These are phyloP conservation scores for Sylvia atricapilla DNA, from an alignment of 2,113 vertebrate species.

Conservation along the genomic window DNA sequence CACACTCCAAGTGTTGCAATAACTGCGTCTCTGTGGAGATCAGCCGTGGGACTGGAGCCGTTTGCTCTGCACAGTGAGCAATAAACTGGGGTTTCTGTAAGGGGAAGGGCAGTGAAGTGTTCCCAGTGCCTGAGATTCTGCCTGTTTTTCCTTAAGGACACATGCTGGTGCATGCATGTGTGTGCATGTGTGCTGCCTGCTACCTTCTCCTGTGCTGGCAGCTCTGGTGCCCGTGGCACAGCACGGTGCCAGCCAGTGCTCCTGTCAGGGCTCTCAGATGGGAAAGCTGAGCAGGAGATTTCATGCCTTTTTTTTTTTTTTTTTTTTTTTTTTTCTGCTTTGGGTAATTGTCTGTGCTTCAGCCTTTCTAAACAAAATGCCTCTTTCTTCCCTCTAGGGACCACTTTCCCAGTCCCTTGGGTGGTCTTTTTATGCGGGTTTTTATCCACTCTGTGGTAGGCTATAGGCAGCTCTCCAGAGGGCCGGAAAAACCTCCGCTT, in stretches of 20 bases:
- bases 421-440: constrained; percentile 56
- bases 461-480: constrained; percentile 50
- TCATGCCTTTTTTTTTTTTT: neutral
- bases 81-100: neutral
- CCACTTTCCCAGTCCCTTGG: constrained; percentile 64
- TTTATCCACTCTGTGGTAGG: constrained; percentile 46
- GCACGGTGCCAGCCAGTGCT: accelerated
- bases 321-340: neutral
- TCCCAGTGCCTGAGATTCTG: accelerated
- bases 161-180: accelerated
- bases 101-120: neutral
- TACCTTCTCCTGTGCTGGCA: accelerated
- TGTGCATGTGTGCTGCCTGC: neutral
- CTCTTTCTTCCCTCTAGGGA: constrained; percentile 57
- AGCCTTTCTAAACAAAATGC: constrained; percentile 56
- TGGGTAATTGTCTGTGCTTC: constrained; percentile 34
- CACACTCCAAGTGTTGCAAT: neutral
- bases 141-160: accelerated
- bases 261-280: neutral
- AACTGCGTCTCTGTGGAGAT: neutral
- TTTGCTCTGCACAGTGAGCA: neutral
- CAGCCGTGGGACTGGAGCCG: neutral
- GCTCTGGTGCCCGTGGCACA: neutral
- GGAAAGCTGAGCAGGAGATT: neutral
- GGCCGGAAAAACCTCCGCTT: neutral